Evolutionary conservation across 2,113 vertebrate species (phyloP), one percentile per base, ranked within the genome.

Genomic region (Pterocles orientalis): DNA sequence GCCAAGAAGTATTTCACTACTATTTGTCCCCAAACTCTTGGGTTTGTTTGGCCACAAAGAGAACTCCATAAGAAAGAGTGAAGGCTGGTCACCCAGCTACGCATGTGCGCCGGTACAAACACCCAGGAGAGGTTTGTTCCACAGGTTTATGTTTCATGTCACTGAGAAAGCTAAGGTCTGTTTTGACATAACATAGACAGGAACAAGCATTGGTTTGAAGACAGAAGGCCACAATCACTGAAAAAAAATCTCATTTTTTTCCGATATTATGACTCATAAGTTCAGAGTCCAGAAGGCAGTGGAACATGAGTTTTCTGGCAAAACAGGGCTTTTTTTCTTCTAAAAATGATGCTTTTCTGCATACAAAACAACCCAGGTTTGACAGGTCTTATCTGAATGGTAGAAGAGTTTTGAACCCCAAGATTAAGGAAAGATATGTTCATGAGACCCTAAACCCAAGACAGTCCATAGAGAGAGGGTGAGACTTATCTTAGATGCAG

Each of bases 311-410:
- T 70, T 90, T 66, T 70, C 28, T 65, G 34, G 33, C 33, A 83
- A 83, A 79, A 90, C 0, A 56, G 4, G 7, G 0, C 0, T 0
- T 41, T 31, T 18, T 51, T 60, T 31, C 20, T 72, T 85, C 47
- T 62, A 64, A 56, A 58, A 86, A 65, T 39, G 21, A 78, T 29
- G 26, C 6, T 77, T 70, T 90, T 78, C 78, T 57, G 24, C 17
- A 14, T 41, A 84, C 28, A 81, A 93, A 84, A 64, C 26, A 60
- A 51, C 33, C 14, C 50, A 70, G 16, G 41, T 34, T 81, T 87
- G 62, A 68, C 76, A 91, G 80, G 58, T n/a, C 58, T 64, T 72
- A 80, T 24, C n/a, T 66, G n/a, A 90, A 69, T 17, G 58, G n/a
- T 14, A 39, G 10, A 83, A 65, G 51, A 78, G 14, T 81, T 91